phyloP scores from a whole-genome alignment of 2,113 vertebrate genomes.

The Mus pahari region DNA sequence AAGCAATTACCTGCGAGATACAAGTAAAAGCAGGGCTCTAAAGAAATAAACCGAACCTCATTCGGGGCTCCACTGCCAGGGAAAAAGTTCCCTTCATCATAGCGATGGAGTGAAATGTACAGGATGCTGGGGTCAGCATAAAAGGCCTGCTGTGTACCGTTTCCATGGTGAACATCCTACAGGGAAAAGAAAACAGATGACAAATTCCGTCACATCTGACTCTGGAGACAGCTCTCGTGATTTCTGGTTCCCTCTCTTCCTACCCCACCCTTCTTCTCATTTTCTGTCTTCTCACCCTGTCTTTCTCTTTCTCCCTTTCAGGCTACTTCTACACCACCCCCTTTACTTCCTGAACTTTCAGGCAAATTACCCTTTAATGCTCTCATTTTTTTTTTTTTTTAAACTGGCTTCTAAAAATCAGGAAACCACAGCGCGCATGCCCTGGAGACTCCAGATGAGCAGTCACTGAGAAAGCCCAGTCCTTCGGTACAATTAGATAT shows the following conservation, averaged over 20 bases:
- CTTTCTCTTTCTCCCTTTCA: conserved; percentile 86
- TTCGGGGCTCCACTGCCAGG: conserved; percentile 95
- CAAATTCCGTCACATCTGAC: conserved; percentile 92
- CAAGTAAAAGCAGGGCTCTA: conserved; percentile 90
- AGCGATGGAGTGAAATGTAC: conserved; percentile 94
- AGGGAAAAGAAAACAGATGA: conserved; percentile 95
- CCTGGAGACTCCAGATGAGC: conserved; percentile 94
- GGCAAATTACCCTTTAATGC: conserved; percentile 96
- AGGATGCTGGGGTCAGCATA: conserved; percentile 95
- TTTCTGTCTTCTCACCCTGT: conserved; percentile 84
- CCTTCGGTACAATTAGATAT: conserved; percentile 94
- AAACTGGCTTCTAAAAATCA: conserved; percentile 94
- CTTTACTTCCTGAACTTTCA: conserved; percentile 90
- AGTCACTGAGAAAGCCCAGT: conserved; percentile 95
- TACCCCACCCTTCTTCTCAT: conserved; percentile 66
- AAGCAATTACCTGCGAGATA: conserved; percentile 91
- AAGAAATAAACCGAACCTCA: conserved; percentile 98
- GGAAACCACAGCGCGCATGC: conserved; percentile 92
- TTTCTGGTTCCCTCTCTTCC: conserved; percentile 81
- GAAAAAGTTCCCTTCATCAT: conserved; percentile 97
- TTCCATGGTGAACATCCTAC: conserved; percentile 96
- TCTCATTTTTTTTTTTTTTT: conserved; percentile 93
- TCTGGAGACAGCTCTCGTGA: conserved; percentile 83
- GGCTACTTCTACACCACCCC: conserved; percentile 78
- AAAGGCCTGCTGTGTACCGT: conserved; percentile 94